Conservation (phyloP, 2,888 invertebrate species). For the Chalcosyrphus nemorum region DNA sequence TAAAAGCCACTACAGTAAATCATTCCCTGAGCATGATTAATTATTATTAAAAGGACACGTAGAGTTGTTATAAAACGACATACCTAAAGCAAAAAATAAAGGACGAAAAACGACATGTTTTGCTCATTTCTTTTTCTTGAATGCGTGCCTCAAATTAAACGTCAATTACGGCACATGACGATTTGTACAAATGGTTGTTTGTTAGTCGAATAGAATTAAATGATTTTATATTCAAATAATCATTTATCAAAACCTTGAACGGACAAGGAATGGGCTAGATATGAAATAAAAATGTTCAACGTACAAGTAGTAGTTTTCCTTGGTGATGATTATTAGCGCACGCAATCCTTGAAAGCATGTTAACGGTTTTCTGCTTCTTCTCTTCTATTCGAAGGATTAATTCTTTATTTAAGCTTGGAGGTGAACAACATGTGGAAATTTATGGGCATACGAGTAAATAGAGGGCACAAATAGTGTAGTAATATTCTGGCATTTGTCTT, state of each 20-base stretch:
- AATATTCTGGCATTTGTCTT: too few relatives aligned
- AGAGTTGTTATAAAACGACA: slow-evolving; percentile 1
- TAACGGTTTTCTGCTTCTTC: not conserved
- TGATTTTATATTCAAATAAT: slow-evolving; percentile 27
- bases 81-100: not conserved
- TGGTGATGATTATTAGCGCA: slow-evolving; percentile 12
- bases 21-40: slow-evolving; percentile 32
- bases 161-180: slow-evolving; percentile 37
- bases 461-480: too few relatives aligned
- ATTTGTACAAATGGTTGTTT: slow-evolving; percentile 5
- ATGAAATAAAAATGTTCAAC: not conserved
- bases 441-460: too few relatives aligned
- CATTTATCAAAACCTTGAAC: slow-evolving; percentile 15
- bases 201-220: not conserved
- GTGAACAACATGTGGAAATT: not conserved
- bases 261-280: not conserved
- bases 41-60: slow-evolving; percentile 39
- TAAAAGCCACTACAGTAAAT: slow-evolving; percentile 6
- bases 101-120: not conserved
- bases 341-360: not conserved
- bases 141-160: slow-evolving; percentile 41
- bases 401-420: not conserved
- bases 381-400: too few relatives aligned
- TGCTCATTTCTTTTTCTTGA: not conserved
- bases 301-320: not conserved